phyloP scores from a whole-genome alignment of 2,888 invertebrate genomes.

The Apoderus coryli region DNA sequence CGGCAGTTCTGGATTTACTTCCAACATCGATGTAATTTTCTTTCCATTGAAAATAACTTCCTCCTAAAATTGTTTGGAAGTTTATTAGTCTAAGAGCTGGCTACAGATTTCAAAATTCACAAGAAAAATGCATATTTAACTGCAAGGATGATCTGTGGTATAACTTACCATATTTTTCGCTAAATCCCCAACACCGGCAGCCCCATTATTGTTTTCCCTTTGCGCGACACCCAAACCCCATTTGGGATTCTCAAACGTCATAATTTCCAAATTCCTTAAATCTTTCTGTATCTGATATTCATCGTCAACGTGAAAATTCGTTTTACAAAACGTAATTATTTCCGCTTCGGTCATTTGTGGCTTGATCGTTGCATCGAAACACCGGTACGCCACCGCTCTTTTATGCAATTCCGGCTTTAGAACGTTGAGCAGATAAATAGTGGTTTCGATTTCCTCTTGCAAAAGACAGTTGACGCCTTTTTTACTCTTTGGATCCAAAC shows the following conservation, averaged over 20 bases:
- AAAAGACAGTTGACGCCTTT: slow-evolving; percentile 51
- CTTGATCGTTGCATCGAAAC: slow-evolving; percentile 36
- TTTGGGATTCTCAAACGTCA: slow-evolving; percentile 53
- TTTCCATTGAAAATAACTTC: slow-evolving; percentile 38
- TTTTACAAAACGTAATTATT: slow-evolving; percentile 40
- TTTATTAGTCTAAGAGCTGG: too few relatives aligned
- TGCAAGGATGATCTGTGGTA: too few relatives aligned
- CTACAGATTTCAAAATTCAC: too few relatives aligned
- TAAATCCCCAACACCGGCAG: slow-evolving; percentile 22
- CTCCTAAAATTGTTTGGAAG: slow-evolving; percentile 31
- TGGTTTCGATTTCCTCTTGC: slow-evolving; percentile 43
- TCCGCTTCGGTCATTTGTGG: slow-evolving; percentile 49
- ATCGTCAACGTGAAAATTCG: slow-evolving; percentile 32
- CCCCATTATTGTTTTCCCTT: slow-evolving; percentile 27
- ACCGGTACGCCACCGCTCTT: slow-evolving; percentile 42
- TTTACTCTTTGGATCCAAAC: slow-evolving; percentile 36
- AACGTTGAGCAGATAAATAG: slow-evolving; percentile 46
- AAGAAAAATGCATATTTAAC: too few relatives aligned
- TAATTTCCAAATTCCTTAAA: slow-evolving; percentile 50
- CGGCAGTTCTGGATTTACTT: slow-evolving; percentile 45
- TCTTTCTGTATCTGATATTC: slow-evolving; percentile 36
- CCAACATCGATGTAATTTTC: slow-evolving; percentile 41
- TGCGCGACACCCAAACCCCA: slow-evolving; percentile 54
- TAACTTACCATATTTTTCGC: slow-evolving; percentile 32
- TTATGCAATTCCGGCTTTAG: slow-evolving; percentile 49